Percentiles rank a stretch among this genome's conserved stretches.
These are phyloP conservation scores for Porites australiensis DNA, from an alignment of 64 coral and sea anemone species.

Conservation along the genomic window DNA sequence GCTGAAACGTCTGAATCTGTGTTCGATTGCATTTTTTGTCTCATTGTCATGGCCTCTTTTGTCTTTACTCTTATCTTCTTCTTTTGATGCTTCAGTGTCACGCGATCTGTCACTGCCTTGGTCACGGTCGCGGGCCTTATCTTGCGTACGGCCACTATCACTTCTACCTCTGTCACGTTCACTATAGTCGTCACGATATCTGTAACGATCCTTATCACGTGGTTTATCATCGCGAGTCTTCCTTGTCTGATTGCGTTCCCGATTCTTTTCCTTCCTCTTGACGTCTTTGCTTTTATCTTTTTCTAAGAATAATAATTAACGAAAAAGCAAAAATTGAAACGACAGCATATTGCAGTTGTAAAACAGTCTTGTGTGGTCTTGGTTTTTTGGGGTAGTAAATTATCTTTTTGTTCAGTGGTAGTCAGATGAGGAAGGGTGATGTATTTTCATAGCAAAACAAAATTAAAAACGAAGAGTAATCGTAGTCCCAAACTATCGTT, in stretches of 20 bases:
- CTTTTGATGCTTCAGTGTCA: not conserved
- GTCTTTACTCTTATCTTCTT: not conserved
- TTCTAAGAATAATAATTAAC: not conserved
- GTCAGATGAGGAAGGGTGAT: too few species aligned
- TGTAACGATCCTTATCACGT: conserved; percentile 17
- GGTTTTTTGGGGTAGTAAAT: too few species aligned
- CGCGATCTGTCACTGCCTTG: conserved; percentile 58
- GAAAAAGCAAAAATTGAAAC: not conserved
- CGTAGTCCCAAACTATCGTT: too few species aligned
- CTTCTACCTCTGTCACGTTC: conserved; percentile 52
- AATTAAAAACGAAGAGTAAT: too few species aligned
- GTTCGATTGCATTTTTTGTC: not conserved
- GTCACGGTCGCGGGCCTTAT: conserved; percentile 47
- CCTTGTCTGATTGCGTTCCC: conserved; percentile 10
- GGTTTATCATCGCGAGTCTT: conserved; percentile 19
- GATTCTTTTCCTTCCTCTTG: conserved; percentile 8
- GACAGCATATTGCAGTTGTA: not conserved
- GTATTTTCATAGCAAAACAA: too few species aligned
- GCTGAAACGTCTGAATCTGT: not conserved
- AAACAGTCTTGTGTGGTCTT: not conserved
- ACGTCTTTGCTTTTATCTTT: conserved; percentile 4
- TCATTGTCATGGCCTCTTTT: not conserved
- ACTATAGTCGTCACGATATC: conserved; percentile 11
- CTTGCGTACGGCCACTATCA: conserved; percentile 58
- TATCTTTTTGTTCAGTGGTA: too few species aligned